Evolutionary conservation across 30 jellyfish, hydroid and myxozoan species (phyloP), one percentile per base, ranked within the genome.

Genomic region (Aurelia sp.): DNA sequence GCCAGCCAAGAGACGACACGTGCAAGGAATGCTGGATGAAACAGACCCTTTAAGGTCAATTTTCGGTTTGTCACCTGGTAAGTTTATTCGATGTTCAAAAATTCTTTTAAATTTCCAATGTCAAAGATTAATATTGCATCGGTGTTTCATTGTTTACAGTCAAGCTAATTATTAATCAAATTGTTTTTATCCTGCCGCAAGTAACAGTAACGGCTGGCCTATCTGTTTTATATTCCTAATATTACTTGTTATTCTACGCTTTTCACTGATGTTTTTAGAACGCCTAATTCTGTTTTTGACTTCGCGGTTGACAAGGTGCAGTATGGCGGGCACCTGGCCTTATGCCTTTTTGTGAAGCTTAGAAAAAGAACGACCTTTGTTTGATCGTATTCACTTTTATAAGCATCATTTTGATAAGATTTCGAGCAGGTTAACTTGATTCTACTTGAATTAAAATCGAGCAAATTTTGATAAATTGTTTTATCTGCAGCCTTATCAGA

Each of bases 251-350:
- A 51, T 13, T 31, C 44, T 22, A 27, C 21, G 51, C 74, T 16
- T 33, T 30, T 31, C 19, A 13, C 52, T 17, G 18, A 51, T 61
- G 72, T 59, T 30, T 61, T 76, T 31, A 76, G 61, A 19, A 35
- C 40, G 27, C 74, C 0, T 74, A 59, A 76, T 76, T 76, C 76
- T 22, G 50, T 76, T 76, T 76, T 76, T 33, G 38, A 58, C 52
- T 76, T 59, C 51, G 75, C 53, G 87, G 76, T 76, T 57, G 12
- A 55, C 20, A 18, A n/a, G 21, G 58, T 51, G 77, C 87, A 57
- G 75, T 76, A 12, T 76, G 87, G 87, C 61, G 30, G 76, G 75
- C 87, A 76, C 87, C 87, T 76, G 87, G 87, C 60, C 62, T 59
- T 16, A 20, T 53, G 87, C 61, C 38, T 21, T 52, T 58, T 76